Evolutionary conservation across 1,140 invertebrate genomes (phyloP).

Genomic region (Pachypeltis micranthus): DNA sequence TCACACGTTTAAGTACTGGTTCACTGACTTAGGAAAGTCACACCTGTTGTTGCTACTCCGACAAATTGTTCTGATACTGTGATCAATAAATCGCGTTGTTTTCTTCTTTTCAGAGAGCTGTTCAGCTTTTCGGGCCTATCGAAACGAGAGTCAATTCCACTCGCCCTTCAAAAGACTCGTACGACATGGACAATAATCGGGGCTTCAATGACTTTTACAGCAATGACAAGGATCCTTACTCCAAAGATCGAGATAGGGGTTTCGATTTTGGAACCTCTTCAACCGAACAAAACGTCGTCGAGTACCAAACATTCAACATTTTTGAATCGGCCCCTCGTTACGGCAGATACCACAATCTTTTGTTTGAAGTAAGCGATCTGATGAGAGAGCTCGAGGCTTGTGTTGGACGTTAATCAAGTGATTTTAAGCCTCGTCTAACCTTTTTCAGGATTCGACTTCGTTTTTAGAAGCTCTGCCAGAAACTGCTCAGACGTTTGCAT

Average conservation of each 20-base stretch:
- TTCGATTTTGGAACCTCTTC: slow-evolving; percentile 30
- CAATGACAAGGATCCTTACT: not conserved
- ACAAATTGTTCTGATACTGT: no score
- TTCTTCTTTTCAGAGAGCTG: slow-evolving; percentile 36
- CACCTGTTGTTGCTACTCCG: no score
- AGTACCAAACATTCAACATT: slow-evolving; percentile 49
- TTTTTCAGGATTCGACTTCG: slow-evolving; percentile 53
- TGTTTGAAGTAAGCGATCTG: slow-evolving; percentile 48
- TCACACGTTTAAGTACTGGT: no score
- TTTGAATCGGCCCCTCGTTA: slow-evolving; percentile 59
- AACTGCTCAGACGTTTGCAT: slow-evolving; percentile 46
- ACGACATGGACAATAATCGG: not conserved
- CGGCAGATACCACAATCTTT: slow-evolving; percentile 48
- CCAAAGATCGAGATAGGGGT: slow-evolving; percentile 6
- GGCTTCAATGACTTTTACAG: not conserved
- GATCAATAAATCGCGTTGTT: no score
- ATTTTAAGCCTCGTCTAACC: not conserved
- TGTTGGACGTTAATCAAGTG: no score
- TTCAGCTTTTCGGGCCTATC: slow-evolving; percentile 35
- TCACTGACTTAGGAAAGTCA: no score
- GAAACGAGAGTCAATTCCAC: not conserved
- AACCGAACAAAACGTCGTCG: slow-evolving; percentile 18
- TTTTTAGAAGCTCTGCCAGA: slow-evolving; percentile 46
- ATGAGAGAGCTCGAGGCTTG: no score
- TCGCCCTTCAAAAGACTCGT: not conserved